These are phyloP conservation scores for Melanocharis versteri DNA, from an alignment of 2,113 vertebrate species.

Conservation along the genomic window DNA sequence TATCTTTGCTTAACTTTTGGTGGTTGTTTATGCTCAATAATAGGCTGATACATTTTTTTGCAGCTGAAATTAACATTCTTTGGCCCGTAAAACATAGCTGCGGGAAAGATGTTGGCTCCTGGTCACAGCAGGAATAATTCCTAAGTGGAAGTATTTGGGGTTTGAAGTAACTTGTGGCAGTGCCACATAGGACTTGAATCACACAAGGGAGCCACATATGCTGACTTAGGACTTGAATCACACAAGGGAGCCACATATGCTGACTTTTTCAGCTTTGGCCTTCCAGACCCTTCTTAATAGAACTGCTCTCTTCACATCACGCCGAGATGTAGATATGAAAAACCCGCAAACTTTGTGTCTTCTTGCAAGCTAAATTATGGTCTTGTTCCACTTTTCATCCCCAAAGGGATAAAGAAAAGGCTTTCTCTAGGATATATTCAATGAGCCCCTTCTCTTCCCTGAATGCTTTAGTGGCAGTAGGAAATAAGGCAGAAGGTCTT, in stretches of 20 bases:
- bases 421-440: constrained; percentile 14
- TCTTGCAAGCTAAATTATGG: constrained; percentile 18
- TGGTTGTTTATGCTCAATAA: not conserved
- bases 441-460: not conserved
- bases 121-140: not conserved
- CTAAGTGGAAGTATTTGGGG: not conserved
- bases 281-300: not conserved
- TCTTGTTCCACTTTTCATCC: constrained; percentile 12
- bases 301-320: not conserved
- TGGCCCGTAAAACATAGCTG: not conserved
- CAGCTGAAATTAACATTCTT: not conserved
- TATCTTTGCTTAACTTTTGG: not conserved
- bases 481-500: constrained; percentile 31
- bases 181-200: not conserved
- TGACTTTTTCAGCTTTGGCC: not conserved
- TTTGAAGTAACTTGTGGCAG: not conserved
- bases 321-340: not conserved
- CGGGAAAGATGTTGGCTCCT: not conserved
- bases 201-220: not conserved
- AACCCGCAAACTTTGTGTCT: not conserved
- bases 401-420: not conserved
- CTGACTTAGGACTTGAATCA: not conserved
- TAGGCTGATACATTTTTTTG: not conserved
- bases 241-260: not conserved
- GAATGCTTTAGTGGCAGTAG: not conserved